Conservation (phyloP, 2,113 vertebrate species). For the Halichoerus grypus region DNA sequence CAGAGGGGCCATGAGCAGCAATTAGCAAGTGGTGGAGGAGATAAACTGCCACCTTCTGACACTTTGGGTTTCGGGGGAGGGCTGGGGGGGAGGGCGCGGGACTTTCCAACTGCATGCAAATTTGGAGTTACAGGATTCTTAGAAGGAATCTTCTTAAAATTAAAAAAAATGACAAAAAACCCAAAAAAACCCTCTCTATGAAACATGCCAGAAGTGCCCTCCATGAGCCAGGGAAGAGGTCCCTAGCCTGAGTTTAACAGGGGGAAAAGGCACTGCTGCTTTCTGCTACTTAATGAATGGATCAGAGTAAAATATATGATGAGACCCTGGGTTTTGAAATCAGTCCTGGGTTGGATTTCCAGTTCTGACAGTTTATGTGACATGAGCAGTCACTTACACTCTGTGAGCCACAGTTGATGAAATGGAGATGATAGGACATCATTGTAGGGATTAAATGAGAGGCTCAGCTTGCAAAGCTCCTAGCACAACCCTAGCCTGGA, state of each 20-base stretch:
- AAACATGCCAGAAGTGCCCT: not conserved
- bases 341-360: not conserved
- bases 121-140: not conserved
- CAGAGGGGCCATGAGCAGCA: not conserved
- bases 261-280: not conserved
- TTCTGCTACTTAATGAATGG: not conserved
- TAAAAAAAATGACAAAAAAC: not conserved
- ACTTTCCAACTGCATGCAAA: not conserved
- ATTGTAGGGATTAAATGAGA: not conserved
- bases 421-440: not conserved
- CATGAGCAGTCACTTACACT: not conserved
- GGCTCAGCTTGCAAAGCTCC: not conserved
- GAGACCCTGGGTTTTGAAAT: not conserved
- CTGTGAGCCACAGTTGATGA: not conserved
- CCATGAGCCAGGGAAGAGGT: not conserved
- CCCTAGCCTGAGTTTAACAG: not conserved
- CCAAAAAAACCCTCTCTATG: not conserved
- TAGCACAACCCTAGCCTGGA: not conserved
- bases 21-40: not conserved
- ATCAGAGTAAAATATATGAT: not conserved
- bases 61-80: not conserved
- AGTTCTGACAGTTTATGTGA: not conserved
- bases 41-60: not conserved
- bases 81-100: rapidly evolving
- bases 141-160: not conserved